Evolutionary conservation across 2,113 vertebrate species (phyloP).

Genomic region (Malurus elegans): DNA sequence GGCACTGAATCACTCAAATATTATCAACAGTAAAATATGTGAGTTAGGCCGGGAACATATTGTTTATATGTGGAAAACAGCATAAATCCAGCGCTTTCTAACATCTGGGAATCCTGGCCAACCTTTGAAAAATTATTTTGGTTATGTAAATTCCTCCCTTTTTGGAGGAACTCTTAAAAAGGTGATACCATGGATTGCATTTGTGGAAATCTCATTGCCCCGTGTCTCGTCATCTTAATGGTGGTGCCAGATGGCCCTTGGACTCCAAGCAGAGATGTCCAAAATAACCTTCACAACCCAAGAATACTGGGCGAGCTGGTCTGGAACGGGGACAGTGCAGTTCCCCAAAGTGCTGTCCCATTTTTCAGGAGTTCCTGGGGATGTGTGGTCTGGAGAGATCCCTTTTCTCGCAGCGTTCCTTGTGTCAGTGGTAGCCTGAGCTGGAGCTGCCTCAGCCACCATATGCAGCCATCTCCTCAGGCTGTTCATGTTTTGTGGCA

Average conservation of each 20-base stretch:
- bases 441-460: constrained; percentile 13
- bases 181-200: not conserved
- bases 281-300: not conserved
- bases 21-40: not conserved
- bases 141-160: not conserved
- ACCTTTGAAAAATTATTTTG: not conserved
- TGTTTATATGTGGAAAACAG: not conserved
- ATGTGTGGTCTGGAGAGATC: accelerated
- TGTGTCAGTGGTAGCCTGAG: not conserved
- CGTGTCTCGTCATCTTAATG: not conserved
- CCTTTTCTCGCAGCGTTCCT: not conserved
- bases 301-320: not conserved
- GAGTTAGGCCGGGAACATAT: not conserved
- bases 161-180: not conserved
- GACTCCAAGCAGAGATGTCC: not conserved
- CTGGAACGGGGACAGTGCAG: accelerated
- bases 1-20: not conserved
- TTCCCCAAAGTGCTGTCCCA: accelerated
- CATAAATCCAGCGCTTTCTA: not conserved
- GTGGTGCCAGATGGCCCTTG: not conserved
- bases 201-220: not conserved
- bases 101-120: not conserved
- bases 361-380: not conserved
- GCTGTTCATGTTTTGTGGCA: constrained; percentile 9
- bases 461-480: not conserved